Evolutionary conservation across 2,797 vertebrate genomes (phyloP).

Genomic region (Sternarchorhynchus goeldii): DNA sequence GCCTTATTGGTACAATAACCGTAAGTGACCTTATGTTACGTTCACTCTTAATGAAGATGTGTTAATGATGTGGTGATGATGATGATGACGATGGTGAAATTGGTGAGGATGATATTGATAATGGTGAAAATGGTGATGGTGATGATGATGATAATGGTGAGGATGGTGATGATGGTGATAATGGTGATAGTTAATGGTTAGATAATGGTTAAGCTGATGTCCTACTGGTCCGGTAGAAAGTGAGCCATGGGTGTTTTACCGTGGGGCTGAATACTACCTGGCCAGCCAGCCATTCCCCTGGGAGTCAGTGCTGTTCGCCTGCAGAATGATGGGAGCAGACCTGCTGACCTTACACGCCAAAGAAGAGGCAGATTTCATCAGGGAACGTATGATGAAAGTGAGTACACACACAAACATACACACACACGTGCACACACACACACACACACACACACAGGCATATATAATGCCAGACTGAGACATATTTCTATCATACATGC

Average conservation of each 20-base stretch:
- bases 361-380: slow-evolving; percentile 85
- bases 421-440: slow-evolving; percentile 1
- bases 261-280: slow-evolving; percentile 85
- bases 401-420: slow-evolving; percentile 20
- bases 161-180: background rate
- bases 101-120: too few relatives aligned
- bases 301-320: slow-evolving; percentile 81
- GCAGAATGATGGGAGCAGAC: slow-evolving; percentile 82
- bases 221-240: slow-evolving; percentile 63
- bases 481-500: too few relatives aligned
- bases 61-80: background rate
- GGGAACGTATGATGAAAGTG: slow-evolving; percentile 83
- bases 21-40: slow-evolving; percentile 68
- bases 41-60: background rate
- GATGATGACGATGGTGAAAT: background rate
- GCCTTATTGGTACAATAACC: slow-evolving; percentile 80
- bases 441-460: slow-evolving; percentile 31
- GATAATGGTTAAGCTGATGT: background rate
- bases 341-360: slow-evolving; percentile 84
- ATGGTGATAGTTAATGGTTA: too few relatives aligned
- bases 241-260: slow-evolving; percentile 86
- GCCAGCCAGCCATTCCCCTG: slow-evolving; percentile 75
- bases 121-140: background rate
- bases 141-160: background rate
- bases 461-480: background rate